Evolutionary conservation across 2,113 vertebrate species (phyloP), one percentile per base, ranked within the genome.

Genomic region (Notothenia rossii): DNA sequence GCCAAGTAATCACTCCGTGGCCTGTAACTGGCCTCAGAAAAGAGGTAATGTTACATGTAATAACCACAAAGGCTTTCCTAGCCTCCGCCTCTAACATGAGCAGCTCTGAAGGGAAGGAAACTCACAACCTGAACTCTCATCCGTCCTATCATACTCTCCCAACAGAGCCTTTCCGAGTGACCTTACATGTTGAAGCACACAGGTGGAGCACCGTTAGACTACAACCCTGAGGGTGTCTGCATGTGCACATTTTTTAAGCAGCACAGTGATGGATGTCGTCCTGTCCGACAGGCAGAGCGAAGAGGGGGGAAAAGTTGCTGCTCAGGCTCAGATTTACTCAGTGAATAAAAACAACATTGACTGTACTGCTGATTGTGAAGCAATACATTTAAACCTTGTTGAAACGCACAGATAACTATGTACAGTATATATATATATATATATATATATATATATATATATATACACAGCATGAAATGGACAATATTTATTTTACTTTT

Each of bases 21-120:
- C 76, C 84, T 72, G 66, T 51, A 60, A 66, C 90, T 68, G 69
- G 67, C 78, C 80, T 83, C 66, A 83, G 81, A 46, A 73, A 73
- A 48, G 29, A 84, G 79, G 84, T 91, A 88, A 36, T 65, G 87
- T 93, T 91, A 92, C 88, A 86, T 22, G 45, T 82, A 88, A 89
- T 86, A 85, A 89, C 20, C 20, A 90, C 90, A 90, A 90, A 89
- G 86, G 63, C 69, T 83, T 86, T 75, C 76, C 77, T 18, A 25
- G 54, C 46, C 72, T 74, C 71, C 68, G 49, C 56, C 72, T 82
- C 89, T 71, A 75, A 66, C 53, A 73, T 18, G 46, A 79, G 51
- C 14, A 9, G 68, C 68, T 70, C 22, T 64, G 49, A 76, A 58
- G 46, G 71, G 79, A 87, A 72, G 75, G 60, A 86, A 80, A 90